A percentile compares a stretch with the other conserved stretches of the same genome.
Conservation (phyloP, 2,888 invertebrate species). For the Listrodromus nycthemerus region DNA sequence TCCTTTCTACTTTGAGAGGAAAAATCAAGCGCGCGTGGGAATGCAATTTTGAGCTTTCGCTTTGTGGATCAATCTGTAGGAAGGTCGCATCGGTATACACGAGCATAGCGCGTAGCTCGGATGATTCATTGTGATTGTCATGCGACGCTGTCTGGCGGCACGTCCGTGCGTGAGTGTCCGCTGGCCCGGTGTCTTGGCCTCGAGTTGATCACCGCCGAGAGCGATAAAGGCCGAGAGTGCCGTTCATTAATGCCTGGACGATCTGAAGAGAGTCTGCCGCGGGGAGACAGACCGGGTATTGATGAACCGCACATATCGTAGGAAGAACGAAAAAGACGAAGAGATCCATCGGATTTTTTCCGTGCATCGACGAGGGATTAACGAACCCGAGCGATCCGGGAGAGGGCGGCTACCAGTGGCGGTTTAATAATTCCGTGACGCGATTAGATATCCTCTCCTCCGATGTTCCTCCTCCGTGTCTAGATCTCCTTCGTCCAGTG, state of each 20-base stretch:
- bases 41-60: neutral
- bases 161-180: constrained; percentile 69
- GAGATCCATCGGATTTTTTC: neutral
- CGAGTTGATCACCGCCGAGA: constrained; percentile 49
- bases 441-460: constrained; percentile 49
- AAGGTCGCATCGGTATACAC: constrained; percentile 22
- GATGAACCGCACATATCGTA: neutral
- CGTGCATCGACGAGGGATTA: constrained; percentile 25
- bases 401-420: constrained; percentile 23
- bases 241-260: neutral
- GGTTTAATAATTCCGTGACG: constrained; percentile 53
- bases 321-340: neutral
- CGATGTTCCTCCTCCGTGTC: constrained; percentile 29
- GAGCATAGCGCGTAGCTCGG: constrained; percentile 70
- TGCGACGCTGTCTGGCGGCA: constrained; percentile 69
- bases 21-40: neutral
- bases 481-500: neutral
- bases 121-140: constrained; percentile 81
- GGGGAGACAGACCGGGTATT: no score
- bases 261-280: no score
- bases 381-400: constrained; percentile 22
- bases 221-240: constrained; percentile 43
- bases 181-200: constrained; percentile 61
- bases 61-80: constrained; percentile 58
- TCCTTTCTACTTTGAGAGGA: neutral